These are phyloP conservation scores for Dromiciops gliroides DNA, from an alignment of 2,113 vertebrate species.

Conservation along the genomic window DNA sequence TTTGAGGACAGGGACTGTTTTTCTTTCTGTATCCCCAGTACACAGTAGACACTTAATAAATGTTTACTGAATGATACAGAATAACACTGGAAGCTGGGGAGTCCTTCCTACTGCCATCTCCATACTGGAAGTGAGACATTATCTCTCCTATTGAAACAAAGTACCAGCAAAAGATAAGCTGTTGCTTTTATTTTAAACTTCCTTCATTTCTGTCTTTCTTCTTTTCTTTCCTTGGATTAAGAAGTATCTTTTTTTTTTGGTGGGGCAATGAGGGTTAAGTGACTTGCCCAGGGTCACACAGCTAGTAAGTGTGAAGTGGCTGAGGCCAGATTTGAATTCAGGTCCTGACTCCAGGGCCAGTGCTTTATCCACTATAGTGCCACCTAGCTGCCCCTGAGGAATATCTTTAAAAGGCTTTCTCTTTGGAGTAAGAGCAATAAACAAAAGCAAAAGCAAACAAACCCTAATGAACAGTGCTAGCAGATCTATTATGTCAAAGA, in stretches of 20 bases:
- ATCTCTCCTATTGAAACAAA: not conserved
- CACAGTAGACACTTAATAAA: not conserved
- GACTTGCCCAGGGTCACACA: no score
- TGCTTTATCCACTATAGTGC: no score
- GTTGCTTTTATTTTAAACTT: constrained; percentile 25
- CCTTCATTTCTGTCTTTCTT: constrained; percentile 20
- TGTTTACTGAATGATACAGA: not conserved
- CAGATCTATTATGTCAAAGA: not conserved
- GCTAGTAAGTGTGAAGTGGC: no score
- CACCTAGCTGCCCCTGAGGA: not conserved
- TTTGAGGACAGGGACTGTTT: not conserved
- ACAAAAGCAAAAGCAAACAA: constrained; percentile 25
- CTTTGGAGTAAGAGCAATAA: constrained; percentile 15
- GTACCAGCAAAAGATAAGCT: not conserved
- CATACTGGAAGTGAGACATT: not conserved
- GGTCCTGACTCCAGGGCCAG: no score
- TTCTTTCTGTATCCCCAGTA: not conserved
- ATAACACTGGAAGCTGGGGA: not conserved
- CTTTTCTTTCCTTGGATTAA: constrained; percentile 31
- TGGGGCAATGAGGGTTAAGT: no score
- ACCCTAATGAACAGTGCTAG: not conserved
- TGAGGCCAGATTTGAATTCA: no score
- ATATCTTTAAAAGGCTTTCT: constrained; percentile 26
- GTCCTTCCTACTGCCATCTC: not conserved
- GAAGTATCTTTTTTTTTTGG: constrained; percentile 15